Base-by-base conservation (phyloP, 2,113 vertebrate species). In the Scytalopus superciliaris region DNA sequence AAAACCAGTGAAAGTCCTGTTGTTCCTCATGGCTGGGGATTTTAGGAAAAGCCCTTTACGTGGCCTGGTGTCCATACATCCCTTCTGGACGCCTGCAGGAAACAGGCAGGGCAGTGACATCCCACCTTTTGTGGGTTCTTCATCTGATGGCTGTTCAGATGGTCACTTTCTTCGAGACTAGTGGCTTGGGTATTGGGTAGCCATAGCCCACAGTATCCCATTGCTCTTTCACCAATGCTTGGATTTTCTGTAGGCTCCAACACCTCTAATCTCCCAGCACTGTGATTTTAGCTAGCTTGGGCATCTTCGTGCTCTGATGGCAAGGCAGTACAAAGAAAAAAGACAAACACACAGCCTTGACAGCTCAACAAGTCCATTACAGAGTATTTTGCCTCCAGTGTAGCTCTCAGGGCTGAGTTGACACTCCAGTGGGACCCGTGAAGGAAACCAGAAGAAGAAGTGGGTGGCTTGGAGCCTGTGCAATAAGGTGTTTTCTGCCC, bases 1-100 rank as follows among this genome's bases (percentile, higher is more conserved):
- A 76, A 93, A 94, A 37, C n/a, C 74, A 90, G 62, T 84, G 83
- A 56, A 90, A 84, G 39, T 89, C 69, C 52, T 90, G 35, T 59
- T 75, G 84, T 66, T 90, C 37, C 14, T 50, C 15, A 0, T 42
- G 59, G 40, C 33, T 63, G 49, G 14, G 37, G 79, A 33, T 85
- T 85, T 40, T n/a, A 76, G 70, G 68, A 72, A 82, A 66, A 88
- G 33, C 22, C 37, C 33, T 74, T 67, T 63, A 21, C 0, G 1
- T 84, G 68, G n/a, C 27, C 39, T 11, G 3, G 21, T 72, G 10
- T 64, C 66, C 23, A 7, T 60, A 59, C 28, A 31, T 82, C 66
- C 27, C 25, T 79, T 59, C 47, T 78, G 60, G 39, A 35, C 47
- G 66, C 28, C 30, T 60, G 60, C 66, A 88, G 79, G 49, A 52